Percentiles rank a stretch among this genome's conserved stretches.
Conservation (phyloP, 2,888 invertebrate species). For the Hemaris fuciformis region DNA sequence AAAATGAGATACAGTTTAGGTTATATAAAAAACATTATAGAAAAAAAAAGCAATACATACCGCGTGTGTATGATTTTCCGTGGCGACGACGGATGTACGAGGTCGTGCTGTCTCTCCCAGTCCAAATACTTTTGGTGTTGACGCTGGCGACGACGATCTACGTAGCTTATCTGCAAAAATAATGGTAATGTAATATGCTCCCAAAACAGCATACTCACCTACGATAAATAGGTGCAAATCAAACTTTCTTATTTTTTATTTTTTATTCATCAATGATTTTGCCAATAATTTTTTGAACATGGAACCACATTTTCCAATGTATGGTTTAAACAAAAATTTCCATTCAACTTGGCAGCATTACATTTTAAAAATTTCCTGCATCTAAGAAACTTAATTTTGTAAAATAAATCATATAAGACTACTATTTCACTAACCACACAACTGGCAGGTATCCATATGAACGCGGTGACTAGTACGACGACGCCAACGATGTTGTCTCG, state of each 20-base stretch:
- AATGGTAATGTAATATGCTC: no score
- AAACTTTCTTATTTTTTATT: no score
- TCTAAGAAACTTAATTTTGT: neutral
- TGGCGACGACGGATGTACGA: constrained; percentile 88
- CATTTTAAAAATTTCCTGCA: no score
- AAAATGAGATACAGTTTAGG: no score
- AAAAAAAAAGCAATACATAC: constrained; percentile 55
- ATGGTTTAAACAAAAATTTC: no score
- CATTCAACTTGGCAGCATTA: no score
- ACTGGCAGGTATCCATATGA: constrained; percentile 97
- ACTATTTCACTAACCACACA: constrained; percentile 81
- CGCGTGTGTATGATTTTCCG: constrained; percentile 86
- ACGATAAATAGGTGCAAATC: no score
- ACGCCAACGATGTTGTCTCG: constrained; percentile 97
- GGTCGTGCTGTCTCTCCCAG: constrained; percentile 86
- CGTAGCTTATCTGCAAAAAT: constrained; percentile 84
- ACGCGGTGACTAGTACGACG: constrained; percentile 93
- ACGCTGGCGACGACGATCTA: constrained; percentile 88
- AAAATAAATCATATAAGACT: neutral
- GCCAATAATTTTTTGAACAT: no score
- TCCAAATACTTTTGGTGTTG: constrained; percentile 86
- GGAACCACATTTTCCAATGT: no score
- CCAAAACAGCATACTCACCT: no score
- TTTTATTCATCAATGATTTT: no score
- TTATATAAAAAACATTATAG: no score